Conservation (phyloP, 2,888 invertebrate genomes). For the Lochmaea crataegi region DNA sequence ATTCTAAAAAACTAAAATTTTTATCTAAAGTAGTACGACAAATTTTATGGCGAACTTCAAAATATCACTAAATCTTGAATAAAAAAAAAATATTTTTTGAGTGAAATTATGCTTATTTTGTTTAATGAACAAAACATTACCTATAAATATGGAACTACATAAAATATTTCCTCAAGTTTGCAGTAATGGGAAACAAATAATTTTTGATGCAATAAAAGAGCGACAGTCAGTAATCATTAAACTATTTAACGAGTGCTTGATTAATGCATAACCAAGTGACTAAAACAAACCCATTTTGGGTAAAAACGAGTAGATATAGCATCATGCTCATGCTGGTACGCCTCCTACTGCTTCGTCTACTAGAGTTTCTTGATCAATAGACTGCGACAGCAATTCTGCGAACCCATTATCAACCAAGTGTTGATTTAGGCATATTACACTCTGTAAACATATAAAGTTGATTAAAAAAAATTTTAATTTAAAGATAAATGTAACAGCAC, state of each 20-base stretch:
- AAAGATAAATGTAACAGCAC: no score
- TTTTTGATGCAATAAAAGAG: constrained; percentile 7
- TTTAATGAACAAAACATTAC: no score
- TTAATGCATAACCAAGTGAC: constrained; percentile 51
- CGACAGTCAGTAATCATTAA: constrained; percentile 5
- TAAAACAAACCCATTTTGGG: constrained; percentile 43
- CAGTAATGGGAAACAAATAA: no score
- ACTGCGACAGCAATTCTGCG: constrained; percentile 75
- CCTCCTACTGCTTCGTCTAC: constrained; percentile 44
- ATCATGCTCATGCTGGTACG: constrained; percentile 37
- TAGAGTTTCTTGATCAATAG: constrained; percentile 29
- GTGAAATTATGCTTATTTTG: no score
- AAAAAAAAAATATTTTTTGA: no score
- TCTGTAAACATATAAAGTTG: constrained; percentile 65
- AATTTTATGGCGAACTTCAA: no score
- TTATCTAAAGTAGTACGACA: no score
- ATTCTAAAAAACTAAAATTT: no score
- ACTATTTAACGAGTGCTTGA: constrained; percentile 51
- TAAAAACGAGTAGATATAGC: constrained; percentile 1
- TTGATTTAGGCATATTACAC: constrained; percentile 87
- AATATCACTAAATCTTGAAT: no score
- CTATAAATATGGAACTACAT: no score
- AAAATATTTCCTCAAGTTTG: neutral
- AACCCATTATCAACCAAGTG: constrained; percentile 87
- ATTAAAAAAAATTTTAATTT: no score